Percentiles rank a stretch among this genome's conserved stretches.
Conservation (phyloP, 2,888 invertebrate genomes). For the Plagodis dolabraria region DNA sequence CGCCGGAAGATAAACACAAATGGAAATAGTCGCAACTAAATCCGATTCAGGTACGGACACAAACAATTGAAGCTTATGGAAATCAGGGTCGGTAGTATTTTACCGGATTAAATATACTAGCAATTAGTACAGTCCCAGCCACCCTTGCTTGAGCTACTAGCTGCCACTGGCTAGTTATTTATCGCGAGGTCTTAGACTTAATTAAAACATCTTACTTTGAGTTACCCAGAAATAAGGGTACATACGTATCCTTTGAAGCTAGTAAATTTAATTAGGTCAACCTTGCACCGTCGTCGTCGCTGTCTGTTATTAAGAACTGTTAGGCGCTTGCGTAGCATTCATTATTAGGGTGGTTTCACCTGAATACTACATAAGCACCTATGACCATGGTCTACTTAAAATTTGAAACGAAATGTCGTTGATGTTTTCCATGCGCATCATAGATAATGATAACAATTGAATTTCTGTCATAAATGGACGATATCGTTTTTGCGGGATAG, state of each 20-base stretch:
- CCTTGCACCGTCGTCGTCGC: slow-evolving; percentile 44
- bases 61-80: slow-evolving; percentile 83
- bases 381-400: background rate
- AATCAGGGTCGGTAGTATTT: slow-evolving; percentile 79
- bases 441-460: too few relatives aligned
- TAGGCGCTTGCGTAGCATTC: slow-evolving; percentile 8
- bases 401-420: too few relatives aligned
- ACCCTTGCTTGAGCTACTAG: slow-evolving; percentile 28
- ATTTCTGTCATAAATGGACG: too few relatives aligned
- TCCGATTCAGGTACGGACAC: slow-evolving; percentile 70
- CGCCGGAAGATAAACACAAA: slow-evolving; percentile 69
- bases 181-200: slow-evolving; percentile 80
- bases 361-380: background rate
- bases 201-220: slow-evolving; percentile 83
- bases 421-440: too few relatives aligned
- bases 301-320: slow-evolving; percentile 23
- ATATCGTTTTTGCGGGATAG: too few relatives aligned
- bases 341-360: background rate
- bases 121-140: slow-evolving; percentile 78
- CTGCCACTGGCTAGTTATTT: slow-evolving; percentile 73
- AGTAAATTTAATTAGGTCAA: slow-evolving; percentile 67
- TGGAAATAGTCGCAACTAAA: slow-evolving; percentile 73
- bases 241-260: slow-evolving; percentile 56
- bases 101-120: slow-evolving; percentile 82
- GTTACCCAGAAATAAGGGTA: slow-evolving; percentile 59